Evolutionary conservation across 2,797 vertebrate genomes (phyloP).

Genomic region (Tolypeutes matacus): DNA sequence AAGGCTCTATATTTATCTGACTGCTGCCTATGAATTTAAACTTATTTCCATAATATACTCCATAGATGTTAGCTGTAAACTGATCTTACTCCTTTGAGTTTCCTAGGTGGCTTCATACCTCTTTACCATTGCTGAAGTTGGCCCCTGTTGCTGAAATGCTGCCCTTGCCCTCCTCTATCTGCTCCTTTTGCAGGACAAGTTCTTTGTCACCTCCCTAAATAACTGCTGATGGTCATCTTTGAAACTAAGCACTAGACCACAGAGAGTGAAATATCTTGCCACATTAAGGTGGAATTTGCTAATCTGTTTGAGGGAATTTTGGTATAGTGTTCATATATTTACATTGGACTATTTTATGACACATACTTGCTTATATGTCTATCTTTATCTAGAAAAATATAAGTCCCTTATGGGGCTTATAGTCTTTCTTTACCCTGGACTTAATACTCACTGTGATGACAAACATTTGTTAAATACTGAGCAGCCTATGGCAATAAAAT

Average conservation of each 20-base stretch:
- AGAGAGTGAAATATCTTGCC: background rate
- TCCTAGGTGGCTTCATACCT: background rate
- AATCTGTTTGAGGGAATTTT: background rate
- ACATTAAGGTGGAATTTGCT: background rate
- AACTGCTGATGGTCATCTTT: background rate
- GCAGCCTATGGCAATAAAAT: background rate
- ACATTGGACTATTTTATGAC: background rate
- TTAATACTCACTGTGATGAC: background rate
- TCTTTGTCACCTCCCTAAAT: too few relatives aligned
- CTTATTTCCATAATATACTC: background rate
- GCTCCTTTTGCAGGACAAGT: background rate
- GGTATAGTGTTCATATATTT: background rate
- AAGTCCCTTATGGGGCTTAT: background rate
- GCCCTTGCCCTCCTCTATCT: background rate
- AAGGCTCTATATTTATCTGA: background rate
- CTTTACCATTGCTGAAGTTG: background rate
- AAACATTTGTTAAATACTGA: background rate
- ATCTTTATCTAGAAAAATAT: background rate
- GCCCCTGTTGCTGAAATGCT: background rate
- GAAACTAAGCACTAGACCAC: background rate
- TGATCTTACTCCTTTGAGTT: background rate
- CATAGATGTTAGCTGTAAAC: background rate
- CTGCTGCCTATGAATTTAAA: background rate
- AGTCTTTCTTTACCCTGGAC: background rate
- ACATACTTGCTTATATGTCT: background rate